These are phyloP conservation scores for Machimus rusticus DNA, from an alignment of 2,888 invertebrate genomes.

Conservation along the genomic window DNA sequence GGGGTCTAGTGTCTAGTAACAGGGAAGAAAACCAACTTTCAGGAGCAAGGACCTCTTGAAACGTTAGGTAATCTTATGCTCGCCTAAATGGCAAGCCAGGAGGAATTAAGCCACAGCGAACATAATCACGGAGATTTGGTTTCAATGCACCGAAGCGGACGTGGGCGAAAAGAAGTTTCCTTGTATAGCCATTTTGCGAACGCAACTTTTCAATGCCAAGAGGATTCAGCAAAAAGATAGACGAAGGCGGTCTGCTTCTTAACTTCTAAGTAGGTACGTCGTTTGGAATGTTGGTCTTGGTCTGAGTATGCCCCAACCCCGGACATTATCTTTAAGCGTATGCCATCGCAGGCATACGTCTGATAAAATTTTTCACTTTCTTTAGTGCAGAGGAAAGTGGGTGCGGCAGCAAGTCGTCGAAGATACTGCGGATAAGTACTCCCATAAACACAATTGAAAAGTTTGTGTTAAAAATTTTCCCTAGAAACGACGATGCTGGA, in stretches of 20 bases:
- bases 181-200: background rate
- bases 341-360: background rate
- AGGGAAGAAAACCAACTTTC: background rate
- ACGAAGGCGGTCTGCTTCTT: background rate
- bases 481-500: background rate
- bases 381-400: background rate
- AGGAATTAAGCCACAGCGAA: background rate
- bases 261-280: background rate
- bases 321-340: background rate
- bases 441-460: constrained; percentile 11
- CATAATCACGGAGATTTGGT: background rate
- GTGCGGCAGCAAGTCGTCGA: background rate
- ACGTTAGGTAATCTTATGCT: background rate
- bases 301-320: background rate
- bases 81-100: background rate
- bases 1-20: background rate
- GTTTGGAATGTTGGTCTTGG: background rate
- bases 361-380: background rate
- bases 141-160: background rate
- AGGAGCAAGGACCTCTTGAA: background rate
- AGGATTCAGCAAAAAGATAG: background rate
- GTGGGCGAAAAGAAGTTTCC: background rate
- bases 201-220: background rate
- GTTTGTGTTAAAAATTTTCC: background rate
- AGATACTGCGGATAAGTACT: background rate